Evolutionary conservation across 2,113 vertebrate genomes (phyloP), one percentile per base, ranked within the genome.

Genomic region (Syngnathus typhle): DNA sequence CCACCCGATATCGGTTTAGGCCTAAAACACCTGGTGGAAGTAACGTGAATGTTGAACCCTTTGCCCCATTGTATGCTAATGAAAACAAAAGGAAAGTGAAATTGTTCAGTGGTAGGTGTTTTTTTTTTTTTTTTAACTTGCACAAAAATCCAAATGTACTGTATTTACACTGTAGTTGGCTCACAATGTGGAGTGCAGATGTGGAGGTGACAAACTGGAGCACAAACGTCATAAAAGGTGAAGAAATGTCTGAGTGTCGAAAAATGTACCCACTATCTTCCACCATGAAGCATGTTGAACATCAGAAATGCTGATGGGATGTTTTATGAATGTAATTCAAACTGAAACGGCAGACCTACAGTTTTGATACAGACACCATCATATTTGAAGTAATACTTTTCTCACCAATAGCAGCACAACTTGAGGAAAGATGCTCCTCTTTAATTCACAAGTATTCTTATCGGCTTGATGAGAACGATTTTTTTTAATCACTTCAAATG

Each of bases 101-200:
- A 12, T 44, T 23, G 39, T 21, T 43, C n/a, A 44, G 39, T 44
- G 44, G 38, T 27, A 44, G 39, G 23, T 43, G 15, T n/a, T 2
- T 37, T 6, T 13, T 77, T 74, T 68, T 80, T 65, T 8, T 68
- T 83, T 86, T 85, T 1, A 75, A 75, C 84, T 88, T 87, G 85
- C 87, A 88, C 84, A 87, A 82, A 32, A 84, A 80, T 82, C 69
- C 79, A 76, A 74, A 85, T 74, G 87, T 89, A 90, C 88, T 90
- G 86, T 88, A 85, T 9, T 76, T 78, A 82, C 75, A 75, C 81
- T 71, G 72, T 74, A 65, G 77, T 69, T 71, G 75, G 78, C 69
- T 77, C 72, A 32, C 27, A 32, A 32, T 32, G 27, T 32, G 67
- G 37, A 62, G 23, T 18, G 47, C 69, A 21, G 52, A 58, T 12